Base-by-base conservation (phyloP, 2,888 invertebrate species). In the Polia nebulosa region DNA sequence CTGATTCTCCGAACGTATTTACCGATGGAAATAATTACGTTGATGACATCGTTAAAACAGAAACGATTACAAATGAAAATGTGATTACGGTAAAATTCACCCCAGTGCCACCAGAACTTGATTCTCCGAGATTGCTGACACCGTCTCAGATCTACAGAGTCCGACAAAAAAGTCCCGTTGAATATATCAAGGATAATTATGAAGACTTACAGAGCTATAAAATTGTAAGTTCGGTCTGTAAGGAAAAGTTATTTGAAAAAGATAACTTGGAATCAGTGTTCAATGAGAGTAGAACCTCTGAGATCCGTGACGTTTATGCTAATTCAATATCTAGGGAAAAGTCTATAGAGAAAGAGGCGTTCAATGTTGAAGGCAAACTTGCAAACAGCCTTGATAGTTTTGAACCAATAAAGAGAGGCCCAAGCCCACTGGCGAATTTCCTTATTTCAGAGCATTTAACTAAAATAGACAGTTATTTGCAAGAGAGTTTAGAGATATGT, bases 171-270 rank as follows among this genome's bases (percentile, higher is more conserved):
- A 88, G 87, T 57, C 91, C 93, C 32, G 80, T 93, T 34, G 89
- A 90, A 74, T 92, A 90, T 44, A 85, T 95, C 52, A 92, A 89
- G 80, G 90, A 95, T 71, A 88, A 93, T 67, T 95, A 88, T 78
- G 92, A 93, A 88, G 95, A 95, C 84, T 89, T 95, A 72, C 91
- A 93, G 63, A 95, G 95, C 81, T 95, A 95, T 81, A 95, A 94
- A 88, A 94, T 95, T 64, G 95, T 95, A n/a, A 95, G 90, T 80
- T 92, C 93, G 9, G 65, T 95, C 29, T 93, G 91, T 70, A 95
- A 93, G 80, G 93, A 93, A 75, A 92, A 92, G 57, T 78, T 89
- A 70, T 85, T 89, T 53, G 90, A 90, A 69, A 81, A 80, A 27
- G 82, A 88, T 52, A 76, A 61, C 41, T 53, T 74, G 6, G 68